These are phyloP conservation scores for Caranx melampygus DNA, from an alignment of 2,113 vertebrate species.

Conservation along the genomic window DNA sequence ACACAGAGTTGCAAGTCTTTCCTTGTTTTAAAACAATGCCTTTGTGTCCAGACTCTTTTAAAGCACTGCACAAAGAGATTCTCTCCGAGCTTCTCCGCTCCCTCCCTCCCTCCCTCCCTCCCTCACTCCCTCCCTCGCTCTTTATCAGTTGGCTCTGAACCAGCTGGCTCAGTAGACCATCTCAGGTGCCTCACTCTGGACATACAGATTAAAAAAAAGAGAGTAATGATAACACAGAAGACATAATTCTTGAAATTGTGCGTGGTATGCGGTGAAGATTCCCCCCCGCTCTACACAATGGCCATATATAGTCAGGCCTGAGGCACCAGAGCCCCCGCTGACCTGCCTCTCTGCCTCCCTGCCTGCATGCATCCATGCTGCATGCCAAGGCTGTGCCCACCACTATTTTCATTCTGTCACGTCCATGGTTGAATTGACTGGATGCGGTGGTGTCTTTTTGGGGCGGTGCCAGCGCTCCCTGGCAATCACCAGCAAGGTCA, in stretches of 20 bases:
- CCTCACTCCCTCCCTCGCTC: not conserved
- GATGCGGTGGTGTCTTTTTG: not conserved
- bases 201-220: slow-evolving; percentile 23
- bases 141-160: slow-evolving; percentile 60
- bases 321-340: slow-evolving; percentile 12
- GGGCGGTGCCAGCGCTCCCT: not conserved
- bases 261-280: slow-evolving; percentile 48
- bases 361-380: slow-evolving; percentile 26
- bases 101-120: not conserved
- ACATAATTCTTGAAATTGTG: slow-evolving; percentile 52
- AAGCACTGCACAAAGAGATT: slow-evolving; percentile 7
- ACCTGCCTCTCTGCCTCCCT: slow-evolving; percentile 29
- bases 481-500: not conserved
- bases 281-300: slow-evolving; percentile 33
- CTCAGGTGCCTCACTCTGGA: slow-evolving; percentile 41
- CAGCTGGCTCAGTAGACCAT: slow-evolving; percentile 38
- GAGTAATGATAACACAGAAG: slow-evolving; percentile 36
- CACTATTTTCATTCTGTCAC: slow-evolving; percentile 17
- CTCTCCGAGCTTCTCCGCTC: slow-evolving; percentile 11
- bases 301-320: slow-evolving; percentile 67
- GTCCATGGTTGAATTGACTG: not conserved
- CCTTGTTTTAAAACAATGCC: slow-evolving; percentile 3
- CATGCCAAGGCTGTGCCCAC: slow-evolving; percentile 36
- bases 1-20: not conserved
- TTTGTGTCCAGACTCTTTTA: not conserved